Conservation (phyloP, 2,797 vertebrate species). For the Smutsia gigantea region DNA sequence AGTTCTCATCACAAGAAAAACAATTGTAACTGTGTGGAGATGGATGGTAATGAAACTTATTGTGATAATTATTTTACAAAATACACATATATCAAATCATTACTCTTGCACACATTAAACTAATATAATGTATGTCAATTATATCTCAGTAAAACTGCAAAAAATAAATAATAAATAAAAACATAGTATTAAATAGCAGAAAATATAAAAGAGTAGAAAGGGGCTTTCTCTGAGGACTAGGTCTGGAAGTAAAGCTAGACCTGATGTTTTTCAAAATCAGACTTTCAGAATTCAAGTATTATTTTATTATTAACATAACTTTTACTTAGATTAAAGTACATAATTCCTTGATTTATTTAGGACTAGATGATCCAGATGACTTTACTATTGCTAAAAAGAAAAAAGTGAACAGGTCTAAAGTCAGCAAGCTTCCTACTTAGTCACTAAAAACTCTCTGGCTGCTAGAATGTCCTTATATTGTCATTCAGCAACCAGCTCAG, state of each 20-base stretch:
- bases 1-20: neutral
- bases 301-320: neutral
- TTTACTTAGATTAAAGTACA: neutral
- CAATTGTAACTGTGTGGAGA: neutral
- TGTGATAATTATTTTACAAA: neutral
- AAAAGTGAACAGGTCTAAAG: neutral
- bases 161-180: neutral
- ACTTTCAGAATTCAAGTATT: neutral
- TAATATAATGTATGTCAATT: neutral
- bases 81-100: neutral
- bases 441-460: neutral
- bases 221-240: neutral
- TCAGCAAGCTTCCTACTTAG: neutral
- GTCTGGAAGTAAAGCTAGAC: neutral
- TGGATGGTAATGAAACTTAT: neutral
- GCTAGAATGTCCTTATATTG: neutral
- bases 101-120: neutral
- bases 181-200: neutral
- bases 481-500: neutral
- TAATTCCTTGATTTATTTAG: neutral
- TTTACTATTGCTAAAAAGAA: constrained; percentile 11
- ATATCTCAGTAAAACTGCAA: neutral
- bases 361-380: neutral
- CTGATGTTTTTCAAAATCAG: neutral
- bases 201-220: neutral